Percentiles rank a stretch among this genome's conserved stretches.
These are phyloP conservation scores for Lithophane ornitopus DNA, from an alignment of 2,888 invertebrate species.

Conservation along the genomic window DNA sequence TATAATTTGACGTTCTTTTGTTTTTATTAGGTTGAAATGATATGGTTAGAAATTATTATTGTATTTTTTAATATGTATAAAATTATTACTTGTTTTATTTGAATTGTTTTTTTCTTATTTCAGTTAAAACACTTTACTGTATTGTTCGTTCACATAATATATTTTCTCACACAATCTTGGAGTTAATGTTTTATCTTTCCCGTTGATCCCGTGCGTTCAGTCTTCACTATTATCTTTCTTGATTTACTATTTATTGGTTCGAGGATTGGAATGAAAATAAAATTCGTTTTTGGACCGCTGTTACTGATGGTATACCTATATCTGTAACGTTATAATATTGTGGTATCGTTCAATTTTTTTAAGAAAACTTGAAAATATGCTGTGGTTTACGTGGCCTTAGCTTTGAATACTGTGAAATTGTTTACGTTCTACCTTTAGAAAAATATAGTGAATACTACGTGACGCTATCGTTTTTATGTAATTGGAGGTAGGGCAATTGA, in stretches of 20 bases:
- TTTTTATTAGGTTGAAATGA: constrained; percentile 55
- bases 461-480: no score
- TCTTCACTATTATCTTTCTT: constrained; percentile 68
- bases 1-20: constrained; percentile 56
- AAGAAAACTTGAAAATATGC: not conserved
- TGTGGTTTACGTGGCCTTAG: not conserved
- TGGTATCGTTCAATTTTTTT: constrained; percentile 43
- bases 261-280: constrained; percentile 71
- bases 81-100: constrained; percentile 16
- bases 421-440: no score
- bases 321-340: constrained; percentile 43
- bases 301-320: constrained; percentile 58
- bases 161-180: constrained; percentile 7
- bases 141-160: not conserved
- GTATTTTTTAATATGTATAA: constrained; percentile 40
- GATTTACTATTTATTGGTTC: constrained; percentile 67
- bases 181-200: constrained; percentile 1
- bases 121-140: constrained; percentile 22
- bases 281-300: constrained; percentile 73
- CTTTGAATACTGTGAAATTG: no score
- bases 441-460: no score
- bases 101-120: not conserved
- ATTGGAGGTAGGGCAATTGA: not conserved
- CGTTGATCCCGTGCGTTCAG: constrained; percentile 70
- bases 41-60: constrained; percentile 61